Conservation (phyloP, 1,140 invertebrate genomes). For the Adelges cooleyi region DNA sequence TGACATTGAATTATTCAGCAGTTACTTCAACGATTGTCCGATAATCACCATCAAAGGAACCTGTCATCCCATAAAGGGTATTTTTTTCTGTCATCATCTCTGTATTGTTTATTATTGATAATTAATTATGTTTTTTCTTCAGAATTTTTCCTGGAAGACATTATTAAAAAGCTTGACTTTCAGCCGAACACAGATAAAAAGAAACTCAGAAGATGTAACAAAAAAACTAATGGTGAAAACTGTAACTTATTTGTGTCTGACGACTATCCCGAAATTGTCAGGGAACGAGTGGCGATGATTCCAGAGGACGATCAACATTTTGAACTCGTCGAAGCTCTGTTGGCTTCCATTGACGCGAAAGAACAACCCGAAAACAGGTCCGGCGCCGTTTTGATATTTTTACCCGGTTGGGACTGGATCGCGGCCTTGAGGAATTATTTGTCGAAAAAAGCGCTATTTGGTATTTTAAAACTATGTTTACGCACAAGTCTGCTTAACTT, state of each 20-base stretch:
- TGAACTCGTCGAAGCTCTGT: constrained; percentile 64
- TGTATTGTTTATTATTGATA: neutral
- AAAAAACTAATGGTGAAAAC: constrained; percentile 50
- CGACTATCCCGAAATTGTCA: constrained; percentile 51
- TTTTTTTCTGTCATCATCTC: constrained; percentile 1
- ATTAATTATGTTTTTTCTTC: constrained; percentile 18
- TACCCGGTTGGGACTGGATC: constrained; percentile 91
- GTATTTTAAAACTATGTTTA: constrained; percentile 33
- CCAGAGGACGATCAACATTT: constrained; percentile 84
- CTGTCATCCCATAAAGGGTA: constrained; percentile 59
- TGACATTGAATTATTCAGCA: constrained; percentile 75
- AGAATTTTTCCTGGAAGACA: constrained; percentile 86
- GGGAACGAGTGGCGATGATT: constrained; percentile 57
- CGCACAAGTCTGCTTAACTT: too few species aligned
- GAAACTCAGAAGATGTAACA: constrained; percentile 45
- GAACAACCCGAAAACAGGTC: constrained; percentile 50
- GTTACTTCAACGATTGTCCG: constrained; percentile 84
- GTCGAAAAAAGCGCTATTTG: constrained; percentile 63
- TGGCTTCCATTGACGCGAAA: constrained; percentile 47
- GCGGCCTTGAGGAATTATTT: constrained; percentile 81
- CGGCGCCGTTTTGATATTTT: constrained; percentile 81
- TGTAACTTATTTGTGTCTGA: constrained; percentile 51
- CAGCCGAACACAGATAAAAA: constrained; percentile 46
- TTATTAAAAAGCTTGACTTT: constrained; percentile 69
- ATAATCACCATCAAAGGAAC: constrained; percentile 64